These are phyloP conservation scores for Acleris emargana DNA, from an alignment of 2,888 invertebrate species.

Conservation along the genomic window DNA sequence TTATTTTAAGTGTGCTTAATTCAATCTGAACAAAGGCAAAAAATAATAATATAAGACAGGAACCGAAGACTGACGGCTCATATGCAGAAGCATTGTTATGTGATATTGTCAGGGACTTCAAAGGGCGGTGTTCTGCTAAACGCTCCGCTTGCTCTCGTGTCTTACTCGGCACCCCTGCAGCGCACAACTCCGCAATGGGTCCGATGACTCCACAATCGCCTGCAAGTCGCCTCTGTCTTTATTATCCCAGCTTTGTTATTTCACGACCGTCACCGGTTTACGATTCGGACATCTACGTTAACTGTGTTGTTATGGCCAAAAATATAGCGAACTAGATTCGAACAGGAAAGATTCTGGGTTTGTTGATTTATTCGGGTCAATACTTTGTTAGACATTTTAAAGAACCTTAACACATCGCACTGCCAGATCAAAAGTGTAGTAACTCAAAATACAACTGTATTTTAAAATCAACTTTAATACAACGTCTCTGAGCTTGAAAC, in stretches of 20 bases:
- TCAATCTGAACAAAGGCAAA: too few species aligned
- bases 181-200: conserved; percentile 62
- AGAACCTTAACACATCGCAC: too few species aligned
- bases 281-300: conserved; percentile 39
- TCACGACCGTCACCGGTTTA: conserved; percentile 51
- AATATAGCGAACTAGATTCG: conserved; percentile 19
- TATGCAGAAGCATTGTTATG: too few species aligned
- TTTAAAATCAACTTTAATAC: too few species aligned
- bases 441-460: too few species aligned
- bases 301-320: conserved; percentile 21
- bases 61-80: too few species aligned
- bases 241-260: conserved; percentile 54
- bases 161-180: conserved; percentile 31
- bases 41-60: too few species aligned
- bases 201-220: conserved; percentile 58
- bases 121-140: background rate
- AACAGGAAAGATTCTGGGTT: background rate
- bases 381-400: too few species aligned
- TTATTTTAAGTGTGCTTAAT: too few species aligned
- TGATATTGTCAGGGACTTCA: too few species aligned
- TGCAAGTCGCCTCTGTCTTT: conserved; percentile 45
- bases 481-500: too few species aligned
- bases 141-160: conserved; percentile 10
- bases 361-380: background rate
- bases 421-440: too few species aligned